phyloP scores from a whole-genome alignment of 2,888 invertebrate genomes.

The Argynnis bischoffii region DNA sequence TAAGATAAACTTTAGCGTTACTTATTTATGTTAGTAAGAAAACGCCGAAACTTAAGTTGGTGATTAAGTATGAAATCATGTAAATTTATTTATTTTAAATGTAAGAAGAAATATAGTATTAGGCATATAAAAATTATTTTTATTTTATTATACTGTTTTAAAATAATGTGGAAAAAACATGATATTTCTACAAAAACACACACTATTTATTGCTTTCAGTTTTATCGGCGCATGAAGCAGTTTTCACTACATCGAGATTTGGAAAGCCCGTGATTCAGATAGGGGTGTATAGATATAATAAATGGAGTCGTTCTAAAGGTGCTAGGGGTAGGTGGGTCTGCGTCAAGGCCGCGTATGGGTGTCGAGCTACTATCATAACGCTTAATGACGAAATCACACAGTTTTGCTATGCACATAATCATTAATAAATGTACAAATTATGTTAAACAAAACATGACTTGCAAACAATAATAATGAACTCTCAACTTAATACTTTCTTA shows the following conservation, averaged over 20 bases:
- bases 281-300: conserved; percentile 45
- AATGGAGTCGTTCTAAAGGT: conserved; percentile 40
- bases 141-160: background rate
- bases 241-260: conserved; percentile 37
- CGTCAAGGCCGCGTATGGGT: conserved; percentile 43
- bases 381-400: conserved; percentile 47
- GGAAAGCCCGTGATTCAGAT: conserved; percentile 44
- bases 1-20: background rate
- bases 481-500: too few relatives aligned
- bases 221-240: conserved; percentile 15
- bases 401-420: conserved; percentile 38
- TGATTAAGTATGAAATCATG: background rate
- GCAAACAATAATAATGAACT: too few relatives aligned
- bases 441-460: too few relatives aligned
- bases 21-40: background rate
- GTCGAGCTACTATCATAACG: conserved; percentile 45
- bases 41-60: background rate
- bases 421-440: conserved; percentile 20
- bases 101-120: conserved; percentile 11
- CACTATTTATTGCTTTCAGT: background rate
- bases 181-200: background rate
- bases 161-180: background rate
- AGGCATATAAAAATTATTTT: background rate
- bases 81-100: conserved; percentile 15
- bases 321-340: conserved; percentile 47